Evolutionary conservation across 2,797 vertebrate genomes (phyloP).

Genomic region (Semaprochilodus insignis): DNA sequence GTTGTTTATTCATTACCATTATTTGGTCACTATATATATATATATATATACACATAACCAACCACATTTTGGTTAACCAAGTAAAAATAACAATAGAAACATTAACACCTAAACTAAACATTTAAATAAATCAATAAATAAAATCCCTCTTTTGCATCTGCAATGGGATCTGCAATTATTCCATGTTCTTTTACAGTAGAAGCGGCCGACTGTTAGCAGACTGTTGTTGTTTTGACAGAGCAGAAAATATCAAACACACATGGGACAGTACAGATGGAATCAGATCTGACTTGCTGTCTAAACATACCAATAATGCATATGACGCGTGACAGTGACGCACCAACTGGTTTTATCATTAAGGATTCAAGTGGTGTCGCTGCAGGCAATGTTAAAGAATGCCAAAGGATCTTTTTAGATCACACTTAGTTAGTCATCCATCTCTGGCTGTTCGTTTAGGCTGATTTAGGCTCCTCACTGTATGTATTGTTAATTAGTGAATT

Average conservation of each 20-base stretch:
- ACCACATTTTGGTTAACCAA: no score
- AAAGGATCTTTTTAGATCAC: background rate
- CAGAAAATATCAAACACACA: background rate
- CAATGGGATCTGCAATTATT: no score
- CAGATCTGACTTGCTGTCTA: slow-evolving; percentile 6
- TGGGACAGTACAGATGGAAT: background rate
- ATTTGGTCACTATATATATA: no score
- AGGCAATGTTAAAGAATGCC: slow-evolving; percentile 5
- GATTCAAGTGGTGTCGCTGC: background rate
- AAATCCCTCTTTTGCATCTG: no score
- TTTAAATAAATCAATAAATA: no score
- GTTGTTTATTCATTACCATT: no score
- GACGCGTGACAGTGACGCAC: background rate
- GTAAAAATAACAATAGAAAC: no score
- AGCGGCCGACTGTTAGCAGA: background rate
- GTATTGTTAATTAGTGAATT: no score
- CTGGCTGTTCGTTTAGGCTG: background rate
- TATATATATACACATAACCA: no score
- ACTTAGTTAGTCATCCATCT: background rate
- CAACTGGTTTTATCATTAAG: background rate
- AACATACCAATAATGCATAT: background rate
- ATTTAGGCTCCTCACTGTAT: background rate
- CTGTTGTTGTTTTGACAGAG: background rate
- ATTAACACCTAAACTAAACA: no score
- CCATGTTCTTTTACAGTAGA: background rate